Evolutionary conservation across 2,797 vertebrate species (phyloP).

Genomic region (Peromyscus attwateri): DNA sequence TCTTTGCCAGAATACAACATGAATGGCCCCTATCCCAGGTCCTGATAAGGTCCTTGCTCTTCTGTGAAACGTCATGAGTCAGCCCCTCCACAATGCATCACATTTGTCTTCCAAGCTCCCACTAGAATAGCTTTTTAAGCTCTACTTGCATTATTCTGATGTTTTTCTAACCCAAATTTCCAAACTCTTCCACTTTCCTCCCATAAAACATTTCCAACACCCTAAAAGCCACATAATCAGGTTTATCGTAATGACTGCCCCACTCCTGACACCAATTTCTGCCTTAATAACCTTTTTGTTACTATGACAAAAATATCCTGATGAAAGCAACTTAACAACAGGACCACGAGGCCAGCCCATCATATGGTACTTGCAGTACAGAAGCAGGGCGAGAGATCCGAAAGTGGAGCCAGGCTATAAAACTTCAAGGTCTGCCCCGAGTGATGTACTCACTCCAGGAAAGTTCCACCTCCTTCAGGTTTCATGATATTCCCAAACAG

Average conservation of each 20-base stretch:
- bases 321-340: background rate
- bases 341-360: background rate
- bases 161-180: background rate
- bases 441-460: background rate
- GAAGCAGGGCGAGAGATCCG: background rate
- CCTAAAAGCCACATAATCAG: background rate
- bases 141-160: background rate
- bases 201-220: background rate
- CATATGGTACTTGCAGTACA: background rate
- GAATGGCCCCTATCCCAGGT: background rate
- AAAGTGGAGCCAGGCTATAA: background rate
- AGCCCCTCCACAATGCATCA: too few relatives aligned
- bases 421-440: background rate
- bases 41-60: background rate
- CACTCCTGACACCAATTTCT: background rate
- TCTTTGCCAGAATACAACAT: background rate
- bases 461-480: background rate
- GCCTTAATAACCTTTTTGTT: background rate
- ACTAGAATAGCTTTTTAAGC: background rate
- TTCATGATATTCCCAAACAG: background rate
- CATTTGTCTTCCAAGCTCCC: background rate
- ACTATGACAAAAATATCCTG: background rate
- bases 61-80: background rate
- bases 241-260: background rate
- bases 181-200: background rate